phyloP scores from a whole-genome alignment of 1,140 invertebrate species.

The Matsumurasca onukii region DNA sequence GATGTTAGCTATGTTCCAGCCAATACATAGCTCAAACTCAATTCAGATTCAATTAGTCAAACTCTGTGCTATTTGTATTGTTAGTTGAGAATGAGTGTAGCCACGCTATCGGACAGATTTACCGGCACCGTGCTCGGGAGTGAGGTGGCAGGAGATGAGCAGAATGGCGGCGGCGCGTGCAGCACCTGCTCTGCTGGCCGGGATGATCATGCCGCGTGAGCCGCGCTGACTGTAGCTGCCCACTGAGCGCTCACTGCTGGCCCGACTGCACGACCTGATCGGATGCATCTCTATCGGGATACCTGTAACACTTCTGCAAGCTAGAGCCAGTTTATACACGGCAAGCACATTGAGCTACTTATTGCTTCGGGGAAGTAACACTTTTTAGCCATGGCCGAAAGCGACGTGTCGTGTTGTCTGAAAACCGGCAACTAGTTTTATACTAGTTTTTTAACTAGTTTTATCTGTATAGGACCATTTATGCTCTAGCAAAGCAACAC shows the following conservation, averaged over 20 bases:
- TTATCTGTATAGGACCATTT: too few relatives aligned
- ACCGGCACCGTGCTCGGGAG: slow-evolving; percentile 53
- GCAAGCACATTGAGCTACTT: background rate
- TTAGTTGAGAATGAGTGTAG: too few relatives aligned
- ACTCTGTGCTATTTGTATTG: too few relatives aligned
- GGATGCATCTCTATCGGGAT: slow-evolving; percentile 61
- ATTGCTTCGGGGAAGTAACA: background rate
- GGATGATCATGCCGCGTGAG: slow-evolving; percentile 61
- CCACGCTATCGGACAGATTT: too few relatives aligned
- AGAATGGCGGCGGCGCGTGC: slow-evolving; percentile 85
- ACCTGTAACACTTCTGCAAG: slow-evolving; percentile 47
- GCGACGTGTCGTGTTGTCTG: background rate
- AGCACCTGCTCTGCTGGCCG: slow-evolving; percentile 81
- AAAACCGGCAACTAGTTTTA: too few relatives aligned
- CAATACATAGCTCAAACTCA: too few relatives aligned
- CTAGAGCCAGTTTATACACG: too few relatives aligned
- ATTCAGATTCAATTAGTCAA: too few relatives aligned
- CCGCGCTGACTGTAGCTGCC: slow-evolving; percentile 56
- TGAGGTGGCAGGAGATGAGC: slow-evolving; percentile 82
- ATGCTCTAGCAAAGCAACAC: too few relatives aligned
- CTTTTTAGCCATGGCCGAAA: background rate
- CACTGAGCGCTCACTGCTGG: slow-evolving; percentile 50
- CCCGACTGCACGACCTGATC: slow-evolving; percentile 64
- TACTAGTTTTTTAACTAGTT: too few relatives aligned
- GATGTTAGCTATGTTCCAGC: too few relatives aligned